Base-by-base conservation (phyloP, 2,113 vertebrate genomes). In the mouse (Mus musculus) region DNA sequence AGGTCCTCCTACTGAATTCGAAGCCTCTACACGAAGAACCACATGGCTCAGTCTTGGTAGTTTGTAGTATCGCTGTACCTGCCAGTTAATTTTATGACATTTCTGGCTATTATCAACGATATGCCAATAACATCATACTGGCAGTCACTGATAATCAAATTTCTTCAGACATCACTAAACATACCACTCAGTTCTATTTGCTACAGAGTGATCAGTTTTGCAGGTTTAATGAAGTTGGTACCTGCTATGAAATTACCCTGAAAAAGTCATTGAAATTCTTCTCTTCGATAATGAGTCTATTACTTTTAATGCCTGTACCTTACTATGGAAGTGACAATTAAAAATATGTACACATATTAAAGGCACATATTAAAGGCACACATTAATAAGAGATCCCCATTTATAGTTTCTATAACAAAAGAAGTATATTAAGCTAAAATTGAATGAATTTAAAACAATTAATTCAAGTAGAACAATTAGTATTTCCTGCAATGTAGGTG, bases 311-410 rank as follows among this genome's bases (percentile, higher is more conserved):
- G 24, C 22, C 6, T 56, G 61, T 0, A 10, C 69, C n/a, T 88
- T 69, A 69, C 12, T 72, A 49, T 80, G 8, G 36, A 90, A 71
- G 2, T 39, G 24, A 94, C 39, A 90, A 95, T 81, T 89, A 59
- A 84, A 95, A 95, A 56, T 49, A 84, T 88, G 26, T 36, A 3
- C 69, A 49, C 28, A 39, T 52, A 72, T 24, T 14, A 92, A 54
- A 95, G 42, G 85, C n/a, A n/a, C 28, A 39, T 52, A 72, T 24
- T 14, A 92, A 54, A 95, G 42, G 85, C n/a, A n/a, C 14, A 76
- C 46, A 24, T 61, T 49, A 30, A 82, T 82, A 28, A 63, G 80
- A 88, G 96, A 65, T n/a, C 42, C n/a, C 90, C 78, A 85, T 22
- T 72, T 17, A 3, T 36, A 46, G 26, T 88, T 59, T 5, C 13